Evolutionary conservation across 2,888 invertebrate species (phyloP).

Genomic region (Uloborus plumipes): DNA sequence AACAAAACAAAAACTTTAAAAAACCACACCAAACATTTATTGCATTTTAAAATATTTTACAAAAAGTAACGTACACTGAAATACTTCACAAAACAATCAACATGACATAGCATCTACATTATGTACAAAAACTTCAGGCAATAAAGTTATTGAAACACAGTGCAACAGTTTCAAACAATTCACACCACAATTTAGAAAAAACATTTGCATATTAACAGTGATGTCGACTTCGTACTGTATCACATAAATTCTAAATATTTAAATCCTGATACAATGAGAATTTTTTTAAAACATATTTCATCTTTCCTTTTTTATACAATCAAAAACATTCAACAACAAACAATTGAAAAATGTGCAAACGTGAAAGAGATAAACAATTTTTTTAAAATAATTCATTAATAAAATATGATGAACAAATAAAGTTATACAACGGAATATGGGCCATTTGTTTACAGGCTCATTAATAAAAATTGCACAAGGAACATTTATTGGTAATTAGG

Average conservation of each 20-base stretch:
- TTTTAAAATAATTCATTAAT: too few species aligned
- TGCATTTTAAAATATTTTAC: conserved; percentile 53
- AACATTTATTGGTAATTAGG: too few species aligned
- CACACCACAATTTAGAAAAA: too few species aligned
- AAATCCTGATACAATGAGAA: conserved; percentile 29
- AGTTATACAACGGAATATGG: too few species aligned
- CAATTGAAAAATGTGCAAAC: conserved; percentile 40
- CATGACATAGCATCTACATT: conserved; percentile 18
- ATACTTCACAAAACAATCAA: conserved; percentile 58
- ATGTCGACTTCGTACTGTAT: conserved; percentile 10
- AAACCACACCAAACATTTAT: conserved; percentile 61
- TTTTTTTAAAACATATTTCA: not conserved
- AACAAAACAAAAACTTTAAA: not conserved
- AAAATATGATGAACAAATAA: too few species aligned
- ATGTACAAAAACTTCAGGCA: not conserved
- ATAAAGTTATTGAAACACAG: conserved; percentile 7
- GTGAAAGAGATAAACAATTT: conserved; percentile 18
- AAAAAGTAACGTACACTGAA: conserved; percentile 60
- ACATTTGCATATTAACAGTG: too few species aligned
- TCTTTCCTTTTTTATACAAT: conserved; percentile 11
- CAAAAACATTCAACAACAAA: conserved; percentile 30
- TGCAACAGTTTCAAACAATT: conserved; percentile 2
- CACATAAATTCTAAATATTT: conserved; percentile 15
- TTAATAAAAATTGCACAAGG: too few species aligned
- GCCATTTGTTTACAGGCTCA: too few species aligned